phyloP scores from a whole-genome alignment of 2,797 vertebrate genomes.

The Esox masquinongy region DNA sequence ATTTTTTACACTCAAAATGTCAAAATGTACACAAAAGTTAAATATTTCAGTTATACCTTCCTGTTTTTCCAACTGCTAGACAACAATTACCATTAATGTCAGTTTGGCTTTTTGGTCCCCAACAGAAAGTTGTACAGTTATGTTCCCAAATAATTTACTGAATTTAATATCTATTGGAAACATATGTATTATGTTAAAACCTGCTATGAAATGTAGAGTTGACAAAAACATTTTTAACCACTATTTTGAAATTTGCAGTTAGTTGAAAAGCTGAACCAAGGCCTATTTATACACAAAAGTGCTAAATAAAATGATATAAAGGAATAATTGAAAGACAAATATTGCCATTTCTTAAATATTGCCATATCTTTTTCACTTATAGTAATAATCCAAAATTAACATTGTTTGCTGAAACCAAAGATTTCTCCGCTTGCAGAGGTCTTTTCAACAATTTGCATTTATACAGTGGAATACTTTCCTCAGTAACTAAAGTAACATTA shows the following conservation, averaged over 20 bases:
- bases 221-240: background rate
- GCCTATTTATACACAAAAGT: background rate
- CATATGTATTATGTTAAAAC: background rate
- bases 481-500: background rate
- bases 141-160: background rate
- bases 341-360: background rate
- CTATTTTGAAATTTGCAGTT: background rate
- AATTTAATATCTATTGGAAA: background rate
- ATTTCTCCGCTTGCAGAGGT: background rate
- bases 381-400: background rate
- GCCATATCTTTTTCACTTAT: background rate
- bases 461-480: background rate
- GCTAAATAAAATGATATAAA: background rate
- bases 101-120: conserved; percentile 6
- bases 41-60: background rate
- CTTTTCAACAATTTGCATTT: background rate
- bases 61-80: background rate
- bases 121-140: background rate
- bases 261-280: background rate
- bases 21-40: conserved; percentile 6
- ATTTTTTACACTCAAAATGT: background rate
- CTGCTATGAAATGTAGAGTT: background rate
- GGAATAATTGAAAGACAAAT: background rate
- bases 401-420: background rate
- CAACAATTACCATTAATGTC: conserved; percentile 1